These are phyloP conservation scores for Chaetura pelagica DNA, from an alignment of 2,113 vertebrate genomes.

Conservation along the genomic window DNA sequence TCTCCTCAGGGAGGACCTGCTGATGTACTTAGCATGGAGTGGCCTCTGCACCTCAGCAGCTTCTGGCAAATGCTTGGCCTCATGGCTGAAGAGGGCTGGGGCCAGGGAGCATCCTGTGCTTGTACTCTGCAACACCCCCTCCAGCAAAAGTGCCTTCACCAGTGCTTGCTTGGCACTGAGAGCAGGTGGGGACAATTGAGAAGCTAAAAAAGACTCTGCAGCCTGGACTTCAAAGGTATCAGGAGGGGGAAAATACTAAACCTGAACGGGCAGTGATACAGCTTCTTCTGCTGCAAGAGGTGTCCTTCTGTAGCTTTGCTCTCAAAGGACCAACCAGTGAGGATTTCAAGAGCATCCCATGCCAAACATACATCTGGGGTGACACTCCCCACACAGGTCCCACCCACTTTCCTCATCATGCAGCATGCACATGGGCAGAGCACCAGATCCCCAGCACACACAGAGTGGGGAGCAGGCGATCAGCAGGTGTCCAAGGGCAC, in stretches of 20 bases:
- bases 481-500: background rate
- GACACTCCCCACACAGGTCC: background rate
- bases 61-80: background rate
- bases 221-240: background rate
- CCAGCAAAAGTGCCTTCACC: background rate
- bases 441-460: background rate
- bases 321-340: background rate
- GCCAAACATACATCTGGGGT: background rate
- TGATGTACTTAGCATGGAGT: background rate
- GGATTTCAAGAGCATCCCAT: background rate
- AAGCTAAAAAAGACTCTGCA: background rate
- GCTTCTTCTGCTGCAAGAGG: background rate
- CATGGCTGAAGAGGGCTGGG: background rate
- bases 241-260: background rate
- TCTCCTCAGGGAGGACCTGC: background rate
- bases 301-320: background rate
- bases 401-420: background rate
- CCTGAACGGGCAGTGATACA: background rate
- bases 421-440: background rate
- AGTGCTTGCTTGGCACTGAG: fast-evolving
- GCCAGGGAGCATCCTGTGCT: background rate
- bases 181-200: background rate
- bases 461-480: fast-evolving
- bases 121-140: background rate
- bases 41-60: background rate